Conservation (phyloP, 2,797 vertebrate species). For the Notolepis coatsorum region DNA sequence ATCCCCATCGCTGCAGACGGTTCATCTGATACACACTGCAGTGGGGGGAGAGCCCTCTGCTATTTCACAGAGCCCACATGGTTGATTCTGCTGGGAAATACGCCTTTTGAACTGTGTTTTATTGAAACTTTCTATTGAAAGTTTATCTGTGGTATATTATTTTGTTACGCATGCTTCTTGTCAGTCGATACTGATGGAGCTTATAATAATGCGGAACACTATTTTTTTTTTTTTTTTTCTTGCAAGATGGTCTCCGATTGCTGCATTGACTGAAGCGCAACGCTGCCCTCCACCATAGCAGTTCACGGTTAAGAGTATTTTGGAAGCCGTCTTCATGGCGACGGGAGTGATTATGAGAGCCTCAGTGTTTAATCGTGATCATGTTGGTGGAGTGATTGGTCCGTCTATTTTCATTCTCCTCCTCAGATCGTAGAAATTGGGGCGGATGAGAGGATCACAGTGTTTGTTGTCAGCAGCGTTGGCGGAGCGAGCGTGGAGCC, state of each 20-base stretch:
- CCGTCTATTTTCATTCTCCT: slow-evolving; percentile 46
- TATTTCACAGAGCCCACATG: slow-evolving; percentile 6
- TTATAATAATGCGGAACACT: neutral
- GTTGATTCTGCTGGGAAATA: slow-evolving; percentile 5
- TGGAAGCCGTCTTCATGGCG: slow-evolving; percentile 13
- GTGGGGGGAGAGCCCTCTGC: slow-evolving; percentile 6
- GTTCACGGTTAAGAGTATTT: neutral
- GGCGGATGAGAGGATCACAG: slow-evolving; percentile 49
- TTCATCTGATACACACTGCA: slow-evolving; percentile 41
- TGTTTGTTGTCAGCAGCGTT: slow-evolving; percentile 22
- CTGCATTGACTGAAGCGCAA: slow-evolving; percentile 2
- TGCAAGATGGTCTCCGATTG: neutral
- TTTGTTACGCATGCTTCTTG: neutral
- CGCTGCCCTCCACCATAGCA: neutral
- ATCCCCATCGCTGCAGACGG: slow-evolving; percentile 30
- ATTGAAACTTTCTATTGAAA: neutral
- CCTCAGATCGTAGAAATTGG: slow-evolving; percentile 54
- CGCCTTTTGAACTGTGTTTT: neutral
- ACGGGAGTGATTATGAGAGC: too few species aligned
- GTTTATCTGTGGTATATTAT: neutral
- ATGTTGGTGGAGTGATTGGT: slow-evolving; percentile 17
- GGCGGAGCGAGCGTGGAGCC: slow-evolving; percentile 12
- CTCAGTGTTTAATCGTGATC: neutral
- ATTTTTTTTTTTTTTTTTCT: neutral
- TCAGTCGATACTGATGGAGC: neutral